Conservation (phyloP, 1,140 invertebrate genomes). For the Diorhabda sublineata region DNA sequence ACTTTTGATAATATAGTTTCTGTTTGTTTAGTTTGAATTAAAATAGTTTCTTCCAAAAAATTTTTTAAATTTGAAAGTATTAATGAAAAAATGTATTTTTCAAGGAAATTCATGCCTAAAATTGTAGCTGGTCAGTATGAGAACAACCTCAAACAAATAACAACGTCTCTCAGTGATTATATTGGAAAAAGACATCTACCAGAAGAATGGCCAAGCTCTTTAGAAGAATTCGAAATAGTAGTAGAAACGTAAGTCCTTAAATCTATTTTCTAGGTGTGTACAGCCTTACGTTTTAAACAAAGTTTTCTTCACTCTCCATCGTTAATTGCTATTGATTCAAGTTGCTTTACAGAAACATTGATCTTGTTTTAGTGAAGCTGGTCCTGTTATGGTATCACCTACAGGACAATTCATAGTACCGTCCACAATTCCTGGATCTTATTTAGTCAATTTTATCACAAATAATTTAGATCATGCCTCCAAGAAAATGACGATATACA, state of each 20-base stretch:
- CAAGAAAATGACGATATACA: constrained; percentile 66
- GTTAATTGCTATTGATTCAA: too few species aligned
- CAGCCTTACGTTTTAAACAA: too few species aligned
- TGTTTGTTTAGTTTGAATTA: too few species aligned
- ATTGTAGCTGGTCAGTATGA: constrained; percentile 80
- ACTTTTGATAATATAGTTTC: too few species aligned
- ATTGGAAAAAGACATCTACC: constrained; percentile 66
- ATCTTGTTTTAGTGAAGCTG: constrained; percentile 67
- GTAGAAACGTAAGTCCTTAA: constrained; percentile 68
- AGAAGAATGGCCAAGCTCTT: constrained; percentile 62
- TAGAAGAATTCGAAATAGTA: constrained; percentile 78
- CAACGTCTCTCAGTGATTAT: constrained; percentile 78
- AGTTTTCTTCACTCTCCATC: too few species aligned
- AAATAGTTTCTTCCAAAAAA: too few species aligned
- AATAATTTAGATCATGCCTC: constrained; percentile 71
- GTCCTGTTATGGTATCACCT: constrained; percentile 87
- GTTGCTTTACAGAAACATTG: neutral
- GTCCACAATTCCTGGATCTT: constrained; percentile 78
- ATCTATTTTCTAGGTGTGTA: too few species aligned
- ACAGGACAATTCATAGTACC: constrained; percentile 90
- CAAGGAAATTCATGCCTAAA: constrained; percentile 85
- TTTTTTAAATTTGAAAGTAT: too few species aligned
- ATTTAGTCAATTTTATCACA: constrained; percentile 79
- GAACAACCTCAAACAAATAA: constrained; percentile 72
- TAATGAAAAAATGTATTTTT: constrained; percentile 28